Conservation (phyloP, 2,888 invertebrate species). For the Philhelius pedissequus region DNA sequence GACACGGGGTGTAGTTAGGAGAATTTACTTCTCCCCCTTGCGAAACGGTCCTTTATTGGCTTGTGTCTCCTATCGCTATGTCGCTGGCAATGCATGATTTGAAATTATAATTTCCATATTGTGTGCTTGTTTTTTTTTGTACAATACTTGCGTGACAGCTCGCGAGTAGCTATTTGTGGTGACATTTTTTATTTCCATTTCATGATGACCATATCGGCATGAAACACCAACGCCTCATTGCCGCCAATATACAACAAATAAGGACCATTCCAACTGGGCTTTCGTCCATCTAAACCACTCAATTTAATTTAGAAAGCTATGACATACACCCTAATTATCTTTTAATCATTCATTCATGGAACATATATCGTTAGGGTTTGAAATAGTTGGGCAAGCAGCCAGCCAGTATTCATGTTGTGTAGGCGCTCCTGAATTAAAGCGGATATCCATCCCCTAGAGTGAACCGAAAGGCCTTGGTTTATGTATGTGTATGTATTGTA, state of each 20-base stretch:
- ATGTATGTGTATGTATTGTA: conserved; percentile 22
- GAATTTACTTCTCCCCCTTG: background rate
- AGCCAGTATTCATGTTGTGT: conserved; percentile 5
- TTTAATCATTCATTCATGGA: conserved; percentile 66
- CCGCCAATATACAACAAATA: conserved; percentile 13
- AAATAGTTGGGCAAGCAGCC: background rate
- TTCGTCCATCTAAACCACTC: conserved; percentile 55
- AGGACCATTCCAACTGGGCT: background rate
- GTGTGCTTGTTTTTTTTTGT: conserved; percentile 24
- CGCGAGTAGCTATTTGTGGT: conserved; percentile 46
- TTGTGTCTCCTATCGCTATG: conserved; percentile 6
- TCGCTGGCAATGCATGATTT: conserved; percentile 55
- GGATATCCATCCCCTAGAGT: background rate
- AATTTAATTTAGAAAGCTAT: conserved; percentile 67
- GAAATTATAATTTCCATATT: conserved; percentile 60
- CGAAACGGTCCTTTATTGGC: conserved; percentile 37
- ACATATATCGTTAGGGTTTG: conserved; percentile 18
- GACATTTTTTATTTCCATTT: conserved; percentile 61
- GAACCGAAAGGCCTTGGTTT: background rate
- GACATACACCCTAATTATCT: conserved; percentile 66
- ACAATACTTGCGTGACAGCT: conserved; percentile 53
- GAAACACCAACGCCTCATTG: conserved; percentile 50
- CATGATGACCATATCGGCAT: conserved; percentile 39
- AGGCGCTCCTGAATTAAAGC: conserved; percentile 21
- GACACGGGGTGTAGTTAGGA: background rate